Conservation (phyloP, 2,888 invertebrate genomes). For the Drosophila sordidapex region DNA sequence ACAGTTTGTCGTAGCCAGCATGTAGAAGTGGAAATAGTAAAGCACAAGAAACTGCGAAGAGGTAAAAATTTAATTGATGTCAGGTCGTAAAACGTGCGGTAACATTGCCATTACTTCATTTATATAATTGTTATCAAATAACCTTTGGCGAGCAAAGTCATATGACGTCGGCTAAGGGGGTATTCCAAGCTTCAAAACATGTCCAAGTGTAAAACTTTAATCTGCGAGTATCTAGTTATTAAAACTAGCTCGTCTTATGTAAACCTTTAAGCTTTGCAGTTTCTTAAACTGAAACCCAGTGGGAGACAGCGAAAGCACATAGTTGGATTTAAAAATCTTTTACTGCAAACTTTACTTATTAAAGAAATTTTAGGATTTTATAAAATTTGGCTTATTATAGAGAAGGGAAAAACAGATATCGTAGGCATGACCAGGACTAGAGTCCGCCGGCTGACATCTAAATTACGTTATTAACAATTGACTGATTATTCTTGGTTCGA, state of each 20-base stretch:
- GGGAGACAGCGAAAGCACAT: not conserved
- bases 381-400: not conserved
- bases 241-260: not conserved
- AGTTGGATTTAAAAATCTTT: not conserved
- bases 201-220: not conserved
- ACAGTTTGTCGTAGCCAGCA: constrained; percentile 34
- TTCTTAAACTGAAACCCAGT: not conserved
- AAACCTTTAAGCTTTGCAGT: not conserved
- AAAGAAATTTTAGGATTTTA: not conserved
- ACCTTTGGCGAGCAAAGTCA: constrained; percentile 31
- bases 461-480: not conserved
- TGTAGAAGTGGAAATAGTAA: constrained; percentile 31
- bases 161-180: constrained; percentile 1
- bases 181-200: not conserved
- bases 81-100: constrained; percentile 74
- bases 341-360: not conserved
- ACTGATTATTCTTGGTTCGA: not conserved
- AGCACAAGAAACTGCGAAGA: constrained; percentile 31
- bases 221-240: not conserved
- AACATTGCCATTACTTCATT: constrained; percentile 49
- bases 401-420: not conserved
- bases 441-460: not conserved
- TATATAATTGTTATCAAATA: constrained; percentile 73
- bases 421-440: not conserved
- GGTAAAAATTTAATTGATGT: constrained; percentile 82